Evolutionary conservation across 1,140 invertebrate species (phyloP).

Genomic region (Goniozus legneri): DNA sequence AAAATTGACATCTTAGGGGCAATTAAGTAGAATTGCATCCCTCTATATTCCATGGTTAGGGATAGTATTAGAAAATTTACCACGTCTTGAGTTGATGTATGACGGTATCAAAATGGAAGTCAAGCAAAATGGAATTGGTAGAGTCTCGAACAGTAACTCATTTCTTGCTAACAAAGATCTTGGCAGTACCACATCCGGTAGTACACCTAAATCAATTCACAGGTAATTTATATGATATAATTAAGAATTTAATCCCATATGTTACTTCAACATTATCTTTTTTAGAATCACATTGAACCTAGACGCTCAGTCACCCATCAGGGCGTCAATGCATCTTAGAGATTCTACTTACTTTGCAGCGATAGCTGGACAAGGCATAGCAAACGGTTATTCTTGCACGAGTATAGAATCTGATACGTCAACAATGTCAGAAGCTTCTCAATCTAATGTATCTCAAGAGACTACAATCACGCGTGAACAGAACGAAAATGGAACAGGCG

Average conservation of each 20-base stretch:
- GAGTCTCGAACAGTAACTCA: slow-evolving; percentile 55
- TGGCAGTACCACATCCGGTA: slow-evolving; percentile 25
- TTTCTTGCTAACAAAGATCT: slow-evolving; percentile 37
- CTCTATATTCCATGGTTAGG: slow-evolving; percentile 88
- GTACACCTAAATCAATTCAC: slow-evolving; percentile 53
- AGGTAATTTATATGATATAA: slow-evolving; percentile 41
- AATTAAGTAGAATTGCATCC: slow-evolving; percentile 80
- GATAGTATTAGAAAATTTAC: slow-evolving; percentile 79
- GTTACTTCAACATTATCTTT: slow-evolving; percentile 5
- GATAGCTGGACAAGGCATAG: slow-evolving; percentile 69
- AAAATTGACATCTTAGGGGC: slow-evolving; percentile 56
- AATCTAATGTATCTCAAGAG: slow-evolving; percentile 63
- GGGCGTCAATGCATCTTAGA: slow-evolving; percentile 61
- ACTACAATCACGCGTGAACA: slow-evolving; percentile 58
- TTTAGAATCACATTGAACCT: slow-evolving; percentile 56
- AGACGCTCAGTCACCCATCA: slow-evolving; percentile 57
- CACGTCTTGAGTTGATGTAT: slow-evolving; percentile 56
- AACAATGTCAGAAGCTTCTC: slow-evolving; percentile 57
- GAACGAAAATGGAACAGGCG: slow-evolving; percentile 38
- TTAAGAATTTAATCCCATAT: slow-evolving; percentile 4
- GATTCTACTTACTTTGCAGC: slow-evolving; percentile 75
- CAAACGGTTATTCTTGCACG: slow-evolving; percentile 55
- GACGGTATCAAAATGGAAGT: slow-evolving; percentile 39
- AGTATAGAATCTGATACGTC: slow-evolving; percentile 65
- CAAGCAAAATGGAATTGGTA: slow-evolving; percentile 48